Percentiles rank a stretch among this genome's conserved stretches.
Evolutionary conservation across 1,140 invertebrate genomes (phyloP).

Genomic region (Caenorhabditis remanei): DNA sequence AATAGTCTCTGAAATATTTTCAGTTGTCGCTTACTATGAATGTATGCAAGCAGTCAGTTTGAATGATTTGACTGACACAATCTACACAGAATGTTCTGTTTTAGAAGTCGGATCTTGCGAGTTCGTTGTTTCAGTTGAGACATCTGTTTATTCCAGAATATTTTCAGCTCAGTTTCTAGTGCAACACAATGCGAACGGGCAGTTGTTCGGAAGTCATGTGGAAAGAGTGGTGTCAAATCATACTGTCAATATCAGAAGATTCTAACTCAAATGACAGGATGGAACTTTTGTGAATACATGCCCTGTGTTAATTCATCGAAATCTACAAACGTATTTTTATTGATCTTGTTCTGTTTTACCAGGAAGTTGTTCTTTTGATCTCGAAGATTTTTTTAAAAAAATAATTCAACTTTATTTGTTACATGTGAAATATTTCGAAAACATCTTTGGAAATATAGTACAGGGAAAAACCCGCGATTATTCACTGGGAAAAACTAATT

Average conservation of each 20-base stretch:
- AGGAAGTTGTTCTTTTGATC: neutral
- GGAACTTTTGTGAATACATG: slow-evolving; percentile 34
- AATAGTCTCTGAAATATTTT: neutral
- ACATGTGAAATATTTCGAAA: neutral
- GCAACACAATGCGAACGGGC: slow-evolving; percentile 6
- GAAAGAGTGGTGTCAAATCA: neutral
- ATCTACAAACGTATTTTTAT: neutral
- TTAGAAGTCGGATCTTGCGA: slow-evolving; percentile 16
- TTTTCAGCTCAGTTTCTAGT: neutral
- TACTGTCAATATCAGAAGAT: slow-evolving; percentile 43
- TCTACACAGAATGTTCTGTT: slow-evolving; percentile 3
- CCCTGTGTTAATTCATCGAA: neutral
- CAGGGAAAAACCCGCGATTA: neutral
- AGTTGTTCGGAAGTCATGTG: slow-evolving; percentile 16
- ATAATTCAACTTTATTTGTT: neutral
- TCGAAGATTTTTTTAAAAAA: neutral
- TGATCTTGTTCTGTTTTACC: neutral
- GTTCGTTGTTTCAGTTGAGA: neutral
- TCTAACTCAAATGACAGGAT: slow-evolving; percentile 10
- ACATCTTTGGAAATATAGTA: neutral
- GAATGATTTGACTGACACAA: slow-evolving; percentile 20
- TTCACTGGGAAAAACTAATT: neutral
- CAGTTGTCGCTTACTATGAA: slow-evolving; percentile 24
- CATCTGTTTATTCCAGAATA: neutral
- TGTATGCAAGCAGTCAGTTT: slow-evolving; percentile 19